Conservation (phyloP, 64 coral and sea anemone species). For the Astreopora myriophthalma region DNA sequence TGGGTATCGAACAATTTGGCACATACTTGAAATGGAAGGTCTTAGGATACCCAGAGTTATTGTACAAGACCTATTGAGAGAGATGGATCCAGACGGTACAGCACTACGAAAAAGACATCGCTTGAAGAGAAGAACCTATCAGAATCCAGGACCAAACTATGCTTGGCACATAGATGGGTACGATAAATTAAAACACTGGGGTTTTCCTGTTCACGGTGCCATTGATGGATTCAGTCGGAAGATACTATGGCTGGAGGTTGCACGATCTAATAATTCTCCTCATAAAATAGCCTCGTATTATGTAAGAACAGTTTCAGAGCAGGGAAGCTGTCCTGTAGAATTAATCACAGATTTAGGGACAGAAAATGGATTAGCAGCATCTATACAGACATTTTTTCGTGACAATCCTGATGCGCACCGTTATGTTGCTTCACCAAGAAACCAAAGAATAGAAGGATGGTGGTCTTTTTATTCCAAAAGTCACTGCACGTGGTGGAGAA, state of each 20-base stretch:
- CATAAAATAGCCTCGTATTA: constrained; percentile 11
- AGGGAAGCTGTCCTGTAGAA: constrained; percentile 4
- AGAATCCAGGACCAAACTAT: constrained; percentile 40
- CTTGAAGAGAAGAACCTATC: constrained; percentile 1
- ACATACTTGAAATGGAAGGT: constrained; percentile 11
- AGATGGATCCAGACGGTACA: constrained; percentile 29
- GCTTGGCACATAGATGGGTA: constrained; percentile 29
- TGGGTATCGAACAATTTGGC: constrained; percentile 35
- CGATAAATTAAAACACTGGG: constrained; percentile 20
- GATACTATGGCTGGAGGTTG: constrained; percentile 7
- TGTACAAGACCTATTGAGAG: constrained; percentile 39
- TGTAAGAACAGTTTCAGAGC: neutral
- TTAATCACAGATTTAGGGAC: constrained; percentile 37
- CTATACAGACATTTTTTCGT: constrained; percentile 17
- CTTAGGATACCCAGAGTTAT: constrained; percentile 17
- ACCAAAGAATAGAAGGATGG: constrained; percentile 19
- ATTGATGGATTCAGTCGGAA: constrained; percentile 36
- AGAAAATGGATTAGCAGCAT: constrained; percentile 28
- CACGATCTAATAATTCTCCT: constrained; percentile 19
- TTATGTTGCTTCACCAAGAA: constrained; percentile 1
- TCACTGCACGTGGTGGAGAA: neutral
- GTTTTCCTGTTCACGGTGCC: constrained; percentile 21
- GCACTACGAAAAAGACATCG: neutral
- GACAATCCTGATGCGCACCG: neutral
- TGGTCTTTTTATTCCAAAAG: constrained; percentile 16